These are phyloP conservation scores for Corvus hawaiiensis DNA, from an alignment of 2,113 vertebrate species.

Conservation along the genomic window DNA sequence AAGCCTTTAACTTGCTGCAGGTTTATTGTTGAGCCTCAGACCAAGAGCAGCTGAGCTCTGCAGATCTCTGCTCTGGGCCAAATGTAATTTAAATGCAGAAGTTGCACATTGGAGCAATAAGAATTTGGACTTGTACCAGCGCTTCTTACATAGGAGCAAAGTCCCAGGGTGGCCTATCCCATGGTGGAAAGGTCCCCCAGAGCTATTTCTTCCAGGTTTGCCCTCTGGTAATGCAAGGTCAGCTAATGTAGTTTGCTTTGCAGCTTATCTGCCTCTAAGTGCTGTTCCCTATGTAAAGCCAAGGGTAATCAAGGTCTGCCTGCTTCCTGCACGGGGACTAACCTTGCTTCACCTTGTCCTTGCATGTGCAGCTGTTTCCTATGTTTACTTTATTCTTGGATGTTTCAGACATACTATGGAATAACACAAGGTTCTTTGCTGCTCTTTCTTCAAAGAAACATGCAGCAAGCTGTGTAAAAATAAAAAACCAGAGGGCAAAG, in stretches of 20 bases:
- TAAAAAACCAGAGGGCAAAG: neutral
- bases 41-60: neutral
- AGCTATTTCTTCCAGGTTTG: neutral
- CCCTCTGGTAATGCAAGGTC: neutral
- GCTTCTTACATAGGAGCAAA: neutral
- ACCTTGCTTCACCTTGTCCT: slow-evolving; percentile 13
- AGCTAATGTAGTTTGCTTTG: neutral
- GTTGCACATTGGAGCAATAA: neutral
- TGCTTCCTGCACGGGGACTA: neutral
- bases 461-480: neutral
- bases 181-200: neutral
- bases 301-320: slow-evolving; percentile 30
- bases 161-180: neutral
- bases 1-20: neutral
- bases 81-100: neutral
- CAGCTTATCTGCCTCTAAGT: neutral
- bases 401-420: neutral
- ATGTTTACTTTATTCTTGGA: neutral
- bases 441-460: neutral
- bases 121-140: neutral
- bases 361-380: neutral
- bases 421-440: neutral
- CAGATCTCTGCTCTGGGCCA: neutral
- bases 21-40: neutral
- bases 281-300: neutral